Evolutionary conservation across 2,888 invertebrate species (phyloP).

Genomic region (Barypeithes pellucidus): DNA sequence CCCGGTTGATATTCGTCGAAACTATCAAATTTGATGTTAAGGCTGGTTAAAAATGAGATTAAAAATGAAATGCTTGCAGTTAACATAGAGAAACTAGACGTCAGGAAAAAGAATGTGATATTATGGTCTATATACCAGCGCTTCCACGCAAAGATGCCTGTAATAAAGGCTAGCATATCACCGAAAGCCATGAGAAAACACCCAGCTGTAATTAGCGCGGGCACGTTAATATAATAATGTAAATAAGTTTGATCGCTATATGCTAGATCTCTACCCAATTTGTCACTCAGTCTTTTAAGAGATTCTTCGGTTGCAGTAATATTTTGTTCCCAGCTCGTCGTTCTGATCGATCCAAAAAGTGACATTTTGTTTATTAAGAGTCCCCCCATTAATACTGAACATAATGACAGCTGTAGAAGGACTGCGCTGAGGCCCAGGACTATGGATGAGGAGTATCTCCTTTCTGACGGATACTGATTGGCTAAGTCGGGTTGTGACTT

Average conservation of each 20-base stretch:
- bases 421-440: slow-evolving; percentile 78
- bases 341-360: slow-evolving; percentile 11
- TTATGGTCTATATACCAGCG: slow-evolving; percentile 80
- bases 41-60: slow-evolving; percentile 55
- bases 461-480: slow-evolving; percentile 78
- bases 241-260: slow-evolving; percentile 38
- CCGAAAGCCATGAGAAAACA: slow-evolving; percentile 73
- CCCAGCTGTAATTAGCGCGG: slow-evolving; percentile 68
- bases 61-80: slow-evolving; percentile 70
- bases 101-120: slow-evolving; percentile 76
- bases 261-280: slow-evolving; percentile 56
- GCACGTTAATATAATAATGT: slow-evolving; percentile 57
- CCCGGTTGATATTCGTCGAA: slow-evolving; percentile 52
- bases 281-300: slow-evolving; percentile 50
- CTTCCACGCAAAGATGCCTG: slow-evolving; percentile 77
- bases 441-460: slow-evolving; percentile 79
- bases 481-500: slow-evolving; percentile 76
- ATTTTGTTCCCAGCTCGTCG: not conserved
- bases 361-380: slow-evolving; percentile 67
- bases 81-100: slow-evolving; percentile 73
- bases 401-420: slow-evolving; percentile 76
- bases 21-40: slow-evolving; percentile 53
- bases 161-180: slow-evolving; percentile 72
- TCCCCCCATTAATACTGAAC: slow-evolving; percentile 75
- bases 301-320: slow-evolving; percentile 43